Evolutionary conservation across 2,888 invertebrate genomes (phyloP).

Genomic region (Seira musarum): DNA sequence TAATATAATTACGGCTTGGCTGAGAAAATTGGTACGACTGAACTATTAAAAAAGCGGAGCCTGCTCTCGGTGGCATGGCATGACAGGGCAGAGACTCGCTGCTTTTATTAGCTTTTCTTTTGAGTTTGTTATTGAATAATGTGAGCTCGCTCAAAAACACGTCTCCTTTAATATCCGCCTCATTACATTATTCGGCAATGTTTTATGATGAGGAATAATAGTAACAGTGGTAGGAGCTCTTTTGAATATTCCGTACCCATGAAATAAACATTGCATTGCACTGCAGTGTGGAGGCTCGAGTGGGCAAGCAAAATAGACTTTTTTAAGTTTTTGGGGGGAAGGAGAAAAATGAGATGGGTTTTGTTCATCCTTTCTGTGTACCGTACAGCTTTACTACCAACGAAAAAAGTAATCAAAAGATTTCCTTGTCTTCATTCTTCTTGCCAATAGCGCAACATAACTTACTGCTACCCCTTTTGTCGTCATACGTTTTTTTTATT

Average conservation of each 20-base stretch:
- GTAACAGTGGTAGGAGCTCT: background rate
- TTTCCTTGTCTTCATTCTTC: constrained; percentile 44
- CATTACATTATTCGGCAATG: constrained; percentile 25
- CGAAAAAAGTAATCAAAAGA: constrained; percentile 53
- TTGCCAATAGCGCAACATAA: constrained; percentile 24
- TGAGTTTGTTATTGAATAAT: constrained; percentile 12
- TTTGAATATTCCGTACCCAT: constrained; percentile 7
- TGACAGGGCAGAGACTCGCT: background rate
- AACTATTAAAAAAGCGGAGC: background rate
- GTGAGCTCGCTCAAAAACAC: background rate
- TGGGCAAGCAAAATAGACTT: background rate
- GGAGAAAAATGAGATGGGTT: constrained; percentile 1
- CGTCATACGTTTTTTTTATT: constrained; percentile 6
- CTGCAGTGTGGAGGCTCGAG: background rate
- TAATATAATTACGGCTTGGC: constrained; percentile 3
- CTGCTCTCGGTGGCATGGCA: background rate
- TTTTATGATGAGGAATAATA: constrained; percentile 8
- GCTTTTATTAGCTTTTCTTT: background rate
- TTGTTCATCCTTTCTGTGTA: background rate
- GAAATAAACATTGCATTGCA: too few relatives aligned
- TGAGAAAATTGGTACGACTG: constrained; percentile 5
- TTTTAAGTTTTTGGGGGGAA: background rate
- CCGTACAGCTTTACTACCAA: constrained; percentile 24
- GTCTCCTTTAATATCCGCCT: constrained; percentile 14
- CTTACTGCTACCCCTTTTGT: constrained; percentile 31